These are phyloP conservation scores for Morus bassanus DNA, from an alignment of 2,797 vertebrate genomes.

Conservation along the genomic window DNA sequence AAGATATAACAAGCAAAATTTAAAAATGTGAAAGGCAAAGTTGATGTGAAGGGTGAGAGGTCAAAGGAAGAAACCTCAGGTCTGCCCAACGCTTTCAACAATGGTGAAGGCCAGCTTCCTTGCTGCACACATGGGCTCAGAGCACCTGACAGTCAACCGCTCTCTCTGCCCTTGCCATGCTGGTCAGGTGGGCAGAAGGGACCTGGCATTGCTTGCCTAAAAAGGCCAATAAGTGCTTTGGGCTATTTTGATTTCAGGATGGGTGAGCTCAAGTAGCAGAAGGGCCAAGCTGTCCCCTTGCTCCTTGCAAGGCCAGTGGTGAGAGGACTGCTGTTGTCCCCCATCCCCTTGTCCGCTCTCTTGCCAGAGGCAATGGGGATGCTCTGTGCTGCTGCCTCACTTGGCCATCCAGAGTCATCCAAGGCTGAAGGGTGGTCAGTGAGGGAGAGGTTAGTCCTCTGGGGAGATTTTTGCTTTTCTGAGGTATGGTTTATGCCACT, in stretches of 20 bases:
- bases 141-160: not conserved
- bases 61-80: not conserved
- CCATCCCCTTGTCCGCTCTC: not conserved
- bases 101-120: not conserved
- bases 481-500: not conserved
- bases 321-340: not conserved
- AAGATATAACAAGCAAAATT: not conserved
- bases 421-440: not conserved
- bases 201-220: not conserved
- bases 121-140: not conserved
- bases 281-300: not conserved
- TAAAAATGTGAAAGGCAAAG: not conserved
- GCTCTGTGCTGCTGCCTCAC: not conserved
- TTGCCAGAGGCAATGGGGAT: not conserved
- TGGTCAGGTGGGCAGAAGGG: not conserved
- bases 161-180: not conserved
- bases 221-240: not conserved
- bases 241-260: not conserved
- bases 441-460: not conserved
- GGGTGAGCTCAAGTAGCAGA: not conserved
- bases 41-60: not conserved
- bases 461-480: not conserved
- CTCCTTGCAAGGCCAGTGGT: not conserved
- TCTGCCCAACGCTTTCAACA: not conserved
- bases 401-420: not conserved